Base-by-base conservation (phyloP, 2,888 invertebrate species). In the Mongoloraphidia duomilia region DNA sequence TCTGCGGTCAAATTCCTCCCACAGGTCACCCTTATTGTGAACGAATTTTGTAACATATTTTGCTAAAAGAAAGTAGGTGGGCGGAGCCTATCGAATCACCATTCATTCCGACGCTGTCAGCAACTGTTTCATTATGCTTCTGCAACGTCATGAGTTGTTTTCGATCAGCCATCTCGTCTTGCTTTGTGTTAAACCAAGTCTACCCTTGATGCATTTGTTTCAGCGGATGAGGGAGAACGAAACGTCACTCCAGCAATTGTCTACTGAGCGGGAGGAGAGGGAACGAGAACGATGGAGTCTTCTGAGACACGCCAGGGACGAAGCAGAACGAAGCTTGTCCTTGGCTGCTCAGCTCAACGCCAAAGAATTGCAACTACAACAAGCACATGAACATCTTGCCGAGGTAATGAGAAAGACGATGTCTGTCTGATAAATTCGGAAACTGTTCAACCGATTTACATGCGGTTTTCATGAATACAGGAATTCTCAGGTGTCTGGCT, bases 211-310 rank as follows among this genome's bases (percentile, higher is more conserved):
- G 10, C 60, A 54, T 62, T 64, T 61, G 59, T 66, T 67, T 55
- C 63, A 88, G 79, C 71, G 84, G 70, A 80, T 92, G 77, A 70
- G 88, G 65, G 78, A 92, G 70, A 75, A 84, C 68, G 76, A 92
- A 72, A 73, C 85, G 62, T 79, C 76, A 50, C 70, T 81, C 51
- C 72, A 74, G 57, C 71, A 77, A 66, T 65, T 79, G 55, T 71
- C 73, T 2, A 67, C 70, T 36, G 79, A 79, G 63, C 66, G 79
- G 45, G 78, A 79, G 10, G 89, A 90, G 61, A 74, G 87, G 2
- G 94, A 93, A 63, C 73, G 90, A 11, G 93, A 94, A 66, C 80
- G 92, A 47, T 91, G 91, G 76, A 89, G 87, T 55, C 71, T 94
- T 50, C 68, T 92, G 49, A 79, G 89, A 58, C 89, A 90, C 63